Percentiles rank a stretch among this genome's conserved stretches.
Evolutionary conservation across 2,888 invertebrate genomes (phyloP).

Genomic region (Temnothorax unifasciatus): DNA sequence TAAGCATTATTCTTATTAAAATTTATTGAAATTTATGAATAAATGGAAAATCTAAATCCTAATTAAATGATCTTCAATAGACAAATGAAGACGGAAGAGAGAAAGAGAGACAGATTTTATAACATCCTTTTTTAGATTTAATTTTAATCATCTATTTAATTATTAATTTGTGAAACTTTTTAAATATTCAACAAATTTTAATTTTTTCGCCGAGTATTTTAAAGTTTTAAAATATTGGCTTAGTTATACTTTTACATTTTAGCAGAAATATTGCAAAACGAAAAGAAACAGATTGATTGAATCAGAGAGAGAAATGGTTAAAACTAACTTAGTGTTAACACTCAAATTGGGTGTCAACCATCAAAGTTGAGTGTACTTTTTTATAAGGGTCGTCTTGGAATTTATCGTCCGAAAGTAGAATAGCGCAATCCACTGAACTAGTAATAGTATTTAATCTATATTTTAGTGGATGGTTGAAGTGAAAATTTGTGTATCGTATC

Average conservation of each 20-base stretch:
- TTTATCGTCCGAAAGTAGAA: too few species aligned
- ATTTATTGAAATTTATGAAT: constrained; percentile 2
- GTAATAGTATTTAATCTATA: too few species aligned
- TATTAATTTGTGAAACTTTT: too few species aligned
- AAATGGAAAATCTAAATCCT: neutral
- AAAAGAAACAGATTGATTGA: neutral
- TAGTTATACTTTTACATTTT: neutral
- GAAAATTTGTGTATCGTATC: too few species aligned
- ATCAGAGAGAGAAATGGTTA: neutral
- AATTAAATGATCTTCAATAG: neutral
- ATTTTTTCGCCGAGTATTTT: neutral
- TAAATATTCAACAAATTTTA: neutral
- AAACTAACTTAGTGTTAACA: too few species aligned
- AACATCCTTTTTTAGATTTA: too few species aligned
- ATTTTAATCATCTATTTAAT: too few species aligned
- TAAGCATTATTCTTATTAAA: neutral
- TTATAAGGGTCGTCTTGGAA: too few species aligned
- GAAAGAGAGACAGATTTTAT: neutral
- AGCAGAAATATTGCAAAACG: neutral
- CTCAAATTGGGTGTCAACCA: too few species aligned
- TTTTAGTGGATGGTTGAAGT: too few species aligned
- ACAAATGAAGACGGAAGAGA: neutral
- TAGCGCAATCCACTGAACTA: too few species aligned
- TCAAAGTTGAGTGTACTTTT: too few species aligned
- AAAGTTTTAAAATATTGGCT: neutral